Evolutionary conservation across 1,140 invertebrate species (phyloP).

Genomic region (Samia ricini): DNA sequence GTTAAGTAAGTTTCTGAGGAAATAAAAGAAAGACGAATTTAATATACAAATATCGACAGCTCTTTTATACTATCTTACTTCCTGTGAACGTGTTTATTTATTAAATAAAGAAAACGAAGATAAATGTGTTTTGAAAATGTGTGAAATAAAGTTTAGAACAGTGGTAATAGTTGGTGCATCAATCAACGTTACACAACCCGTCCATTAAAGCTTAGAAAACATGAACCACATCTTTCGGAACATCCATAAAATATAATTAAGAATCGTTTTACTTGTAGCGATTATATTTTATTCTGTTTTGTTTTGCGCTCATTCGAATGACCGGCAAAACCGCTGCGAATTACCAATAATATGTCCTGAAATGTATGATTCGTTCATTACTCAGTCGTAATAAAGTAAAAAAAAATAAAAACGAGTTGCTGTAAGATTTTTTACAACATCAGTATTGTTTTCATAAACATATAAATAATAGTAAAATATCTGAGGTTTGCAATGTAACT

Average conservation of each 20-base stretch:
- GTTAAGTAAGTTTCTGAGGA: too few species aligned
- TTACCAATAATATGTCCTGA: constrained; percentile 1
- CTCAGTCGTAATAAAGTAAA: too few species aligned
- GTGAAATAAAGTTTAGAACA: background rate
- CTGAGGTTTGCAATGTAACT: too few species aligned
- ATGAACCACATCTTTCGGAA: background rate
- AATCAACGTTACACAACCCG: background rate
- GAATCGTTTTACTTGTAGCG: background rate
- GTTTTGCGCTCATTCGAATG: background rate
- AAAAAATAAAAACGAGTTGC: too few species aligned
- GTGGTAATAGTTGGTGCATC: background rate
- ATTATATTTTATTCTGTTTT: background rate
- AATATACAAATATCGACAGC: too few species aligned
- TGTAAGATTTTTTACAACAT: too few species aligned
- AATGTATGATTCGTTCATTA: background rate
- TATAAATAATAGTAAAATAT: too few species aligned
- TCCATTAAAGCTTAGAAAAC: constrained; percentile 4
- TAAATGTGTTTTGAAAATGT: background rate
- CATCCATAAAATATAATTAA: background rate
- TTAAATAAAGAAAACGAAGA: too few species aligned
- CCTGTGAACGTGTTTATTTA: too few species aligned
- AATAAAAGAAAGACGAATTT: too few species aligned
- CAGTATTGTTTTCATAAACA: too few species aligned
- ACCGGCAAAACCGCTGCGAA: background rate
- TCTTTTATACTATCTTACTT: too few species aligned